These are phyloP conservation scores for Caenorhabditis virilis DNA, from an alignment of 2,888 invertebrate species.

Conservation along the genomic window DNA sequence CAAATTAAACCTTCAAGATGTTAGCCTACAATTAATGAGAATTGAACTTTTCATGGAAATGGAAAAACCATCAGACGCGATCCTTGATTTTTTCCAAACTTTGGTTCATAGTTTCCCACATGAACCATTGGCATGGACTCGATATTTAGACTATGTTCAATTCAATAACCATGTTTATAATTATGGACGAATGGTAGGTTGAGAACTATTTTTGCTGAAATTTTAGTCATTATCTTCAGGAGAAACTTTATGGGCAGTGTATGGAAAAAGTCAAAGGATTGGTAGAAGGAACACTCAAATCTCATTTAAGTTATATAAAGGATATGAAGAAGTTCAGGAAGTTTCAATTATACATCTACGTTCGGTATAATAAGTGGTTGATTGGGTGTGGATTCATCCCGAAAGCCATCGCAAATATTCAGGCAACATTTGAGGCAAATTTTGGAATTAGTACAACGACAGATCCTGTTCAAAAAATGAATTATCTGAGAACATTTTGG, in stretches of 20 bases:
- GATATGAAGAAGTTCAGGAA: constrained; percentile 1
- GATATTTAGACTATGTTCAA: constrained; percentile 19
- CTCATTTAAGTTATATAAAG: constrained; percentile 6
- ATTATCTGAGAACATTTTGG: constrained; percentile 5
- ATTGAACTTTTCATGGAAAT: constrained; percentile 10
- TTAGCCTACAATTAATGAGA: constrained; percentile 3
- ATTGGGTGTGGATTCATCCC: constrained; percentile 9
- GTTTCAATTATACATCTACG: constrained; percentile 10
- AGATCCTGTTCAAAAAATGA: neutral
- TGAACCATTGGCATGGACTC: constrained; percentile 13
- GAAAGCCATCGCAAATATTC: constrained; percentile 14
- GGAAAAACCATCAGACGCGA: neutral
- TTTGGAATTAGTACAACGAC: constrained; percentile 1
- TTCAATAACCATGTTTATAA: constrained; percentile 6
- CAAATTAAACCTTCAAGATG: neutral
- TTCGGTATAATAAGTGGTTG: constrained; percentile 23
- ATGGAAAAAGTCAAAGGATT: constrained; percentile 1
- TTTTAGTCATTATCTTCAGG: neutral
- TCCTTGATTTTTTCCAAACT: neutral
- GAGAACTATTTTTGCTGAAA: no score
- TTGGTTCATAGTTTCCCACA: constrained; percentile 8
- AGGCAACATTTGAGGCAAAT: constrained; percentile 20
- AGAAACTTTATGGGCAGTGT: neutral
- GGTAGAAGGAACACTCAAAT: constrained; percentile 4
- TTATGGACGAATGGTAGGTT: neutral